Percentiles rank a stretch among this genome's conserved stretches.
Conservation (phyloP, 2,113 vertebrate genomes). For the Anhinga anhinga region DNA sequence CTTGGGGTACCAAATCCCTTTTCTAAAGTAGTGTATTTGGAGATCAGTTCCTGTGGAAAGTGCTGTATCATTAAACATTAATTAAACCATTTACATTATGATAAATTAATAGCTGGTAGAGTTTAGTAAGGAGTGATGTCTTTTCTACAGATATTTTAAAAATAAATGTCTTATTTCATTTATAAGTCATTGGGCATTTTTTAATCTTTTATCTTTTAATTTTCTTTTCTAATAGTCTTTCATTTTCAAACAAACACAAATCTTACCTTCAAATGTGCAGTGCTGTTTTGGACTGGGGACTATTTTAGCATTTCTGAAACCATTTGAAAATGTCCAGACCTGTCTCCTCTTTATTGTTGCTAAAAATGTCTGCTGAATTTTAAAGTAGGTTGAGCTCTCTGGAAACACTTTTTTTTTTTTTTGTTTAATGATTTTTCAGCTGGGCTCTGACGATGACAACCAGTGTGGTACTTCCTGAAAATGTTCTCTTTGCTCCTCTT, state of each 20-base stretch:
- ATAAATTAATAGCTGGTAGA: constrained; percentile 13
- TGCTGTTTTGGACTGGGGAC: neutral
- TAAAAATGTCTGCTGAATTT: constrained; percentile 18
- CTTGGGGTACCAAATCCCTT: neutral
- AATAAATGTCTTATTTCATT: neutral
- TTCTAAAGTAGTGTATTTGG: neutral
- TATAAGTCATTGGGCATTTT: neutral
- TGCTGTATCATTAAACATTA: constrained; percentile 1
- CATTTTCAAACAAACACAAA: neutral
- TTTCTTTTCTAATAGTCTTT: neutral
- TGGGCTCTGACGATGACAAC: neutral
- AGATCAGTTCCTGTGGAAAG: neutral
- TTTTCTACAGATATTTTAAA: neutral
- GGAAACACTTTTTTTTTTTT: neutral
- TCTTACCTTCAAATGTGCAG: neutral
- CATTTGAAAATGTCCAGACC: neutral
- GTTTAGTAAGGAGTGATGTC: neutral
- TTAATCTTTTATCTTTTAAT: neutral
- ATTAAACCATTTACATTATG: neutral
- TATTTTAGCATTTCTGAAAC: neutral
- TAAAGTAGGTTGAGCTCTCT: neutral
- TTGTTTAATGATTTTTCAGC: neutral
- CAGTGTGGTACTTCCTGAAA: neutral
- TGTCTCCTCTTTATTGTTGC: neutral
- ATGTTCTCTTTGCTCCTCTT: neutral